A percentile compares a stretch with the other conserved stretches of the same genome.
These are phyloP conservation scores for Meteorus colon DNA, from an alignment of 2,888 invertebrate species.

Conservation along the genomic window DNA sequence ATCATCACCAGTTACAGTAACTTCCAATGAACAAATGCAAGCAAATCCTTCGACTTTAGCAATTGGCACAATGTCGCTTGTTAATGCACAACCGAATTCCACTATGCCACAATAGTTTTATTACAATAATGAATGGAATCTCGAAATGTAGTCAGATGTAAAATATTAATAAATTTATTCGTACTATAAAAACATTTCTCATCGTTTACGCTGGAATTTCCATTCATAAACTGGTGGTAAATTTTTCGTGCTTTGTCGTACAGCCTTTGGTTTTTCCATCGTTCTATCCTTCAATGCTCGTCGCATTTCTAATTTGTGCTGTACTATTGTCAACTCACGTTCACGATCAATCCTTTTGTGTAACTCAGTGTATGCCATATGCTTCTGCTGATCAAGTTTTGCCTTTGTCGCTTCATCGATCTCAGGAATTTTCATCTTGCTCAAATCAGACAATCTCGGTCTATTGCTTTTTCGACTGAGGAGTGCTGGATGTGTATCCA, in stretches of 20 bases:
- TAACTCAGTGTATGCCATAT: conserved; percentile 83
- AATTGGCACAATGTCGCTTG: too few species aligned
- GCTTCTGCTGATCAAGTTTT: conserved; percentile 77
- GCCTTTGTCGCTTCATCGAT: conserved; percentile 75
- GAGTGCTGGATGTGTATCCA: conserved; percentile 85
- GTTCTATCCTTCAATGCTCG: conserved; percentile 80
- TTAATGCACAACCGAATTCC: too few species aligned
- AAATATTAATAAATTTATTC: conserved; percentile 4
- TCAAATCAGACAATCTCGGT: conserved; percentile 77
- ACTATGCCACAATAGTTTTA: not conserved
- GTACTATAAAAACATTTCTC: not conserved
- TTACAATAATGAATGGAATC: not conserved
- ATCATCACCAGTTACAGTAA: not conserved
- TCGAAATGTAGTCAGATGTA: not conserved
- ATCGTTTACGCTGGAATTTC: conserved; percentile 87
- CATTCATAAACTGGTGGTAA: conserved; percentile 86
- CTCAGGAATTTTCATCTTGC: conserved; percentile 77
- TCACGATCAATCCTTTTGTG: conserved; percentile 85
- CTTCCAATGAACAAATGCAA: not conserved
- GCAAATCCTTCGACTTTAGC: not conserved
- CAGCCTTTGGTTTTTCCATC: conserved; percentile 78
- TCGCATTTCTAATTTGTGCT: conserved; percentile 86
- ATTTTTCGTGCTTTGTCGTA: conserved; percentile 79
- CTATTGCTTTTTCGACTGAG: conserved; percentile 82
- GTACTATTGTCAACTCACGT: conserved; percentile 82